Evolutionary conservation across 2,113 vertebrate genomes (phyloP), one percentile per base, ranked within the genome.

Genomic region (Serilophus lunatus): DNA sequence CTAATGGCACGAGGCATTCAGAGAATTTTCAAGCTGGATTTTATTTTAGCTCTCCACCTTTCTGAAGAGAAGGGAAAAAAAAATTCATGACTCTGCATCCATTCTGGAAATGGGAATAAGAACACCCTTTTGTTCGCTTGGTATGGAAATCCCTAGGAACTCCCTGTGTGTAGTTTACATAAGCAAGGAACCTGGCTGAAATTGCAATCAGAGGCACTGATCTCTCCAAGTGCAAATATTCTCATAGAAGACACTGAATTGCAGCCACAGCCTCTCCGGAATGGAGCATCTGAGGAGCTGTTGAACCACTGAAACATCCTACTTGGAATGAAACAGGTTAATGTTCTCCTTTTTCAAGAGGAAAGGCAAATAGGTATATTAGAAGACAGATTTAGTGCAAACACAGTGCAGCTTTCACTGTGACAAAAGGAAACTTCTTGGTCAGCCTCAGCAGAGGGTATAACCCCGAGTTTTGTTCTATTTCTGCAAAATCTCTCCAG

Each of bases 401-500:
- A 42, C 29, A 22, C 4, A 1, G 36, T 18, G 36, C 31, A 44
- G 18, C 44, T 85, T 82, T 82, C 28, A 40, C 63, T 56, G 17
- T n/a, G 51, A 72, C 54, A 61, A 81, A 29, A 60, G 24, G 15
- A 92, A 92, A 38, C 40, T 63, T 44, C 33, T 71, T 10, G 6
- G 42, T 85, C 47, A 92, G 60, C 51, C 36, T 78, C 86, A 85
- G 65, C 53, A 70, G n/a, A 90, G n/a, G 51, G 45, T 75, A 29
- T 82, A 79, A 75, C 82, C 47, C 47, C 50, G 78, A 53, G 35
- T 38, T 85, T 29, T 85, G 42, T 75, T 81, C 60, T 70, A 6
- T 90, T 93, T 92, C 86, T 85, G 75, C 57, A 74, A 74, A 79
- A 45, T 36, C 24, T 79, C 87, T 53, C 24, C 38, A 80, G 24